These are phyloP conservation scores for Enteromius anoplus DNA, from an alignment of 2,797 vertebrate species.

Conservation along the genomic window DNA sequence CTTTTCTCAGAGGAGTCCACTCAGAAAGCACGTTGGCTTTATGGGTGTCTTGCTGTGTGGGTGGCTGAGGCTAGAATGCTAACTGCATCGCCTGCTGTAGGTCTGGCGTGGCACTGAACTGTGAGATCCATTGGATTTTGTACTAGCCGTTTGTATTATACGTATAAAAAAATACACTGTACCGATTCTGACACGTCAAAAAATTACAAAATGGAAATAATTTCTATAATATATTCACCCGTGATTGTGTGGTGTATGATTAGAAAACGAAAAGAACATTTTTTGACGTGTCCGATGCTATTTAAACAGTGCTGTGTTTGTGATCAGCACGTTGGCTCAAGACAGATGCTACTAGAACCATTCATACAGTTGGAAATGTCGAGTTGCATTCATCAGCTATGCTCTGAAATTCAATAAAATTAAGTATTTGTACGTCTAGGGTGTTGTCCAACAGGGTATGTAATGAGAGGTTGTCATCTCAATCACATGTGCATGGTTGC, in stretches of 20 bases:
- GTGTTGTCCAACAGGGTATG: background rate
- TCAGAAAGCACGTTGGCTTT: slow-evolving; percentile 10
- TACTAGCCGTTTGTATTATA: background rate
- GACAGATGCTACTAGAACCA: background rate
- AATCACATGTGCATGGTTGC: background rate
- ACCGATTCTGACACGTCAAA: background rate
- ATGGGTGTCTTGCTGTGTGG: slow-evolving; percentile 11
- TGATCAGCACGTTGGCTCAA: background rate
- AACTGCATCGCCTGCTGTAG: slow-evolving; percentile 10
- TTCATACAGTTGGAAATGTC: background rate
- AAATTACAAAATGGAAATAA: background rate
- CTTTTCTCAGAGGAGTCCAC: background rate
- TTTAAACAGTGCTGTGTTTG: background rate
- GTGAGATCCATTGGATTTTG: background rate
- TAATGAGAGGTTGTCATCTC: background rate
- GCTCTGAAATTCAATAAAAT: background rate
- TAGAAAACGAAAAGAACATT: background rate
- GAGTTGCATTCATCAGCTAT: background rate
- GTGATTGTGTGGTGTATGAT: background rate
- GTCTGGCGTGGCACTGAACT: slow-evolving; percentile 28
- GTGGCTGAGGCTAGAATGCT: slow-evolving; percentile 30
- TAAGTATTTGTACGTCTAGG: background rate
- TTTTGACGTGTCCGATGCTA: background rate
- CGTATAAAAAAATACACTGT: background rate
- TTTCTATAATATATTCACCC: no score